A percentile compares a stretch with the other conserved stretches of the same genome.
Conservation (phyloP, 1,140 invertebrate genomes). For the Potamilus streckersoni region DNA sequence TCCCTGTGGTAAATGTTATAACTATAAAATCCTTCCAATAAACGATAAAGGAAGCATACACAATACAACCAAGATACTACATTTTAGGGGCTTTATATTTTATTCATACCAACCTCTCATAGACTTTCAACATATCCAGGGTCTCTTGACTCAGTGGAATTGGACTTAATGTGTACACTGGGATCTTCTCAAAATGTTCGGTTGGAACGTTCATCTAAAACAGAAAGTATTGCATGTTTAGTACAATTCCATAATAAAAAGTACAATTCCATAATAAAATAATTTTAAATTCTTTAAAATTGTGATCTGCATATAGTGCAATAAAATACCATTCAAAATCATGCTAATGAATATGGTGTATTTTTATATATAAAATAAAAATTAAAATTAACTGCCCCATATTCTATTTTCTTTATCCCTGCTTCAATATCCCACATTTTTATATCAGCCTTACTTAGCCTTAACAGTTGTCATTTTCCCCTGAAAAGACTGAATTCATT, state of each 20-base stretch:
- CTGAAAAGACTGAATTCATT: too few relatives aligned
- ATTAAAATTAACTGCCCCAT: not conserved
- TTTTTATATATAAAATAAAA: not conserved
- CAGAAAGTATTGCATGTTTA: slow-evolving; percentile 8
- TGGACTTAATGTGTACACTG: slow-evolving; percentile 90
- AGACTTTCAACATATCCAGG: slow-evolving; percentile 42
- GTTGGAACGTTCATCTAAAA: slow-evolving; percentile 93
- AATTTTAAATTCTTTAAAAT: slow-evolving; percentile 1
- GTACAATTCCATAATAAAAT: not conserved
- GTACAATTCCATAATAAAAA: slow-evolving; percentile 1
- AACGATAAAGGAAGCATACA: too few relatives aligned
- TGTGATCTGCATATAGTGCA: slow-evolving; percentile 10
- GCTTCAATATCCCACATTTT: too few relatives aligned
- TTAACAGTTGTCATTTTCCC: too few relatives aligned
- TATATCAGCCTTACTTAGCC: too few relatives aligned
- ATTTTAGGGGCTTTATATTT: too few relatives aligned
- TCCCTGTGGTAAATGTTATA: too few relatives aligned
- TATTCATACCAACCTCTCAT: slow-evolving; percentile 36
- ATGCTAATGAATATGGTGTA: not conserved
- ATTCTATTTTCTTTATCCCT: too few relatives aligned
- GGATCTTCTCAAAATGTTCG: slow-evolving; percentile 94
- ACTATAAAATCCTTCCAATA: too few relatives aligned
- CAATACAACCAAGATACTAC: too few relatives aligned
- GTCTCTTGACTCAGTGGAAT: slow-evolving; percentile 73
- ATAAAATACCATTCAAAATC: not conserved